Base-by-base conservation (phyloP, 2,113 vertebrate species). In the Scalopus aquaticus region DNA sequence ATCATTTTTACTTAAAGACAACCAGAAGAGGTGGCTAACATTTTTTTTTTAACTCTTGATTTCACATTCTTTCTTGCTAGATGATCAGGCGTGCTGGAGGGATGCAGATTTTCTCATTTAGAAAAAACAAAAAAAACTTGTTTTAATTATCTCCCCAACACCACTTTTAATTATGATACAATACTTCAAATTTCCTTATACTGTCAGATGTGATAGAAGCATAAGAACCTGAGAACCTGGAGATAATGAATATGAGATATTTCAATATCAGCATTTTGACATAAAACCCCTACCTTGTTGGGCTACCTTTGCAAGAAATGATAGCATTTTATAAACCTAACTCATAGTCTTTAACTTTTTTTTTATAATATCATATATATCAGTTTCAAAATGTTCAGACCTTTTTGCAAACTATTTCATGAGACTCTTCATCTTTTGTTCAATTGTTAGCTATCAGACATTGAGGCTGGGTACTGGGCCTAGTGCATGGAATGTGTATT, bases 341-440 rank as follows among this genome's bases (percentile, higher is more conserved):
- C 39, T 95, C 16, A 7, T 80, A 37, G 80, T 92, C 22, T 56
- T 56, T 56, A 56, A 19, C 22, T 8, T 56, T 56, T 56, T 54
- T 56, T 22, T 56, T 7, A 20, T 56, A 56, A 7, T 22, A 56
- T 22, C 9, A 22, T 65, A 56, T 74, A 35, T 54, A 44, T 80
- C 35, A 62, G 51, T 80, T 91, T 95, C 49, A 44, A 91, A 77
- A 74, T 58, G 16, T 6, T 49, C 20, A 39, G 69, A 62, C 19
- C n/a, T 80, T 72, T 37, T 20, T 88, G 49, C 51, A 87, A 89
- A 87, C 35, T 67, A 65, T 91, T 92, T 94, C 64, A 60, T 76
- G 51, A 89, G n/a, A 65, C 10, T 46, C 22, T 93, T 79, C 8
- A 20, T 72, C 60, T 72, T 56, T 83, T 73, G 82, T 73, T 90